Percentiles rank a stretch among this genome's conserved stretches.
Conservation (phyloP, 2,888 invertebrate genomes). For the Drosophila borborema region DNA sequence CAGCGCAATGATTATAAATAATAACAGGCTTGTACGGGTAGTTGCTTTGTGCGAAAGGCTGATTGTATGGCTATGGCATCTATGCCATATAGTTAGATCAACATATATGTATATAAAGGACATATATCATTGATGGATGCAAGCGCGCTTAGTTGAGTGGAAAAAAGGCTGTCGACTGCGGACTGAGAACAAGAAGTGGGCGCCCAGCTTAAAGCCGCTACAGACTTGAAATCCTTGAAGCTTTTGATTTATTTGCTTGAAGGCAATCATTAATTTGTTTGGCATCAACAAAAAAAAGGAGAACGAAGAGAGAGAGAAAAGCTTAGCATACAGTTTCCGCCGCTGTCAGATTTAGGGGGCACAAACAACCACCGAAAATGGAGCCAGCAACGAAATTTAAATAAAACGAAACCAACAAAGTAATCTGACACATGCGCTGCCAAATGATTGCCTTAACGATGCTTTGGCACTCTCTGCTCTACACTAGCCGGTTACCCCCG, state of each 20-base stretch:
- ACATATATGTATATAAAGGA: constrained; percentile 41
- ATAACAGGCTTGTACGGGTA: constrained; percentile 71
- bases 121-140: constrained; percentile 69
- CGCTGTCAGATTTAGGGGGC: constrained; percentile 74
- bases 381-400: constrained; percentile 54
- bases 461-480: neutral
- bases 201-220: constrained; percentile 34
- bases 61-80: constrained; percentile 29
- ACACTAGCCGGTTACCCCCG: constrained; percentile 6
- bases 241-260: constrained; percentile 74
- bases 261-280: constrained; percentile 73
- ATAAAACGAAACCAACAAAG: constrained; percentile 70
- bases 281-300: constrained; percentile 21
- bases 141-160: constrained; percentile 74
- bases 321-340: constrained; percentile 68
- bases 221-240: constrained; percentile 43
- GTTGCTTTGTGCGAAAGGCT: constrained; percentile 72
- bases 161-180: constrained; percentile 55
- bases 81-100: constrained; percentile 7
- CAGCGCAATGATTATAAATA: constrained; percentile 76
- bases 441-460: constrained; percentile 69
- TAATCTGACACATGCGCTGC: constrained; percentile 78
- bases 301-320: constrained; percentile 6
- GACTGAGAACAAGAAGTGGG: constrained; percentile 35
- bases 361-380: constrained; percentile 41